Evolutionary conservation across 2,113 vertebrate genomes (phyloP).

Genomic region (Syngnathus floridae): DNA sequence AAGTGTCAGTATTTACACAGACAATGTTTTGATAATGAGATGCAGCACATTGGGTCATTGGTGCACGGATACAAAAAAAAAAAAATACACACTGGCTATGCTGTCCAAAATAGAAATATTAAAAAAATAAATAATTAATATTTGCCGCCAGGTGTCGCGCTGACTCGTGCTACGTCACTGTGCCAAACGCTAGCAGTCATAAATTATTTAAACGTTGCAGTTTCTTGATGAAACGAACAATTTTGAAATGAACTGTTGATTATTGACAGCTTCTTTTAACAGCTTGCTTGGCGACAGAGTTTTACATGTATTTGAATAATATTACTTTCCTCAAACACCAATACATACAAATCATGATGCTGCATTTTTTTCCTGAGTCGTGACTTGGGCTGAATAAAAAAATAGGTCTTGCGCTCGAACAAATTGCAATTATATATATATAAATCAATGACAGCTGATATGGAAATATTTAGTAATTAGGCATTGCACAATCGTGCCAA

Average conservation of each 20-base stretch:
- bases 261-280: background rate
- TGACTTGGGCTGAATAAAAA: background rate
- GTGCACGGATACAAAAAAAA: background rate
- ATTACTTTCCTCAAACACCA: background rate
- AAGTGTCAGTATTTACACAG: background rate
- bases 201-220: background rate
- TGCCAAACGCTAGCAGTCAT: background rate
- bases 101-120: background rate
- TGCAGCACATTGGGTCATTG: background rate
- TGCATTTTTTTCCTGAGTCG: background rate
- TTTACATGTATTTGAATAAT: background rate
- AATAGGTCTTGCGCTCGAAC: background rate
- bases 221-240: background rate
- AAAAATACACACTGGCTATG: too few species aligned
- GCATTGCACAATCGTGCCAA: constrained; percentile 9
- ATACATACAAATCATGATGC: background rate
- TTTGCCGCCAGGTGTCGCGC: constrained; percentile 83
- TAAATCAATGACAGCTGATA: constrained; percentile 29
- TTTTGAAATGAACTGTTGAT: background rate
- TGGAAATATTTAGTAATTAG: constrained; percentile 34
- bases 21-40: background rate
- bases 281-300: background rate
- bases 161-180: constrained; percentile 35
- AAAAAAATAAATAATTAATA: background rate
- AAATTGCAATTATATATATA: too few species aligned